These are phyloP conservation scores for Latrodectus geometricus DNA, from an alignment of 1,140 invertebrate genomes.

Conservation along the genomic window DNA sequence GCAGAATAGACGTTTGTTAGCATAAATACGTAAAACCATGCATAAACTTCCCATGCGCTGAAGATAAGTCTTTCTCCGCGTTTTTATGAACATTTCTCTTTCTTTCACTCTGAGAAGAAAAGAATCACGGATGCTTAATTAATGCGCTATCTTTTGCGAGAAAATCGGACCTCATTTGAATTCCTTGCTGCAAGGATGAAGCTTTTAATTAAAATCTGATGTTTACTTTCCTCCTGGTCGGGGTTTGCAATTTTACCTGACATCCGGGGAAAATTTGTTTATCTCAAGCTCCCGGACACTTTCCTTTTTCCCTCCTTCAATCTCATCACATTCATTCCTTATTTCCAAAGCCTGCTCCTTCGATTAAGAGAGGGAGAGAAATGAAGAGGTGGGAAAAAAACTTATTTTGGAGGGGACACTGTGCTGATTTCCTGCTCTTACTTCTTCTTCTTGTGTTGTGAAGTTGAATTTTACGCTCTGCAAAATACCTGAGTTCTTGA, in stretches of 20 bases:
- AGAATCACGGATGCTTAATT: conserved; percentile 41
- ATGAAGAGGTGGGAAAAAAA: neutral
- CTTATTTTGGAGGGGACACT: too few species aligned
- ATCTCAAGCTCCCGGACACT: conserved; percentile 13
- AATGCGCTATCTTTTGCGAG: conserved; percentile 21
- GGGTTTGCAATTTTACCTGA: conserved; percentile 40
- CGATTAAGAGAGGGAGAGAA: neutral
- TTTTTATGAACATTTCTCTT: neutral
- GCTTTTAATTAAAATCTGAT: conserved; percentile 50
- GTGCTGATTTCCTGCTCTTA: too few species aligned
- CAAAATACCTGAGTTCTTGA: too few species aligned
- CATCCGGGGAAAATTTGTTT: conserved; percentile 35
- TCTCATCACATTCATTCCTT: conserved; percentile 12
- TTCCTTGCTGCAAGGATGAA: conserved; percentile 33
- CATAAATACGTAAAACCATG: conserved; percentile 20
- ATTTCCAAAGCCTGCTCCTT: conserved; percentile 16
- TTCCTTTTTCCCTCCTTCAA: conserved; percentile 11
- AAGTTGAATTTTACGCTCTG: neutral
- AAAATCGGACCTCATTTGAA: conserved; percentile 22
- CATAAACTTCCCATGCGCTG: neutral
- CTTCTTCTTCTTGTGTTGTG: neutral
- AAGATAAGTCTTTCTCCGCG: conserved; percentile 26
- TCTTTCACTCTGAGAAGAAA: conserved; percentile 1
- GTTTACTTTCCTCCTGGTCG: conserved; percentile 10
- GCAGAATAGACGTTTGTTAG: neutral